Evolutionary conservation across 2,797 vertebrate genomes (phyloP).

Genomic region (Picus viridis): DNA sequence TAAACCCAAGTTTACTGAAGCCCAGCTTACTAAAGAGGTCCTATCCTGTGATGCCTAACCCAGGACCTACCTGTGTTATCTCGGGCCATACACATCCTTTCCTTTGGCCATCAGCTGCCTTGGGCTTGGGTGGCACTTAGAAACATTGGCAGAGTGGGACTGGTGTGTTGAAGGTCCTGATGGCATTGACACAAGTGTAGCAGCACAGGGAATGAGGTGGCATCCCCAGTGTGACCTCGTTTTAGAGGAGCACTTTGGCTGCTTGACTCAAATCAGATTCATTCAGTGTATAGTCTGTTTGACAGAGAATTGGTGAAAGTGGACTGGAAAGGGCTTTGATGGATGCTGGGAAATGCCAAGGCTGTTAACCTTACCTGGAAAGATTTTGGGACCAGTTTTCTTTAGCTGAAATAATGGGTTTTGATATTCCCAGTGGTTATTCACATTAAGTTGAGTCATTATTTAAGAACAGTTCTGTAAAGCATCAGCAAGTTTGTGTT

Average conservation of each 20-base stretch:
- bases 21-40: background rate
- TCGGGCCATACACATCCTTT: background rate
- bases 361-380: background rate
- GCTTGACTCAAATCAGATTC: background rate
- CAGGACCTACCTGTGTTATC: background rate
- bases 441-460: background rate
- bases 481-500: background rate
- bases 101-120: background rate
- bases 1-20: background rate
- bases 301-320: background rate
- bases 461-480: background rate
- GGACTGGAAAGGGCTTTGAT: background rate
- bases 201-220: accelerated
- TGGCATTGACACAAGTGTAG: background rate
- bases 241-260: background rate
- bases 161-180: background rate
- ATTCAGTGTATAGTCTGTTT: background rate
- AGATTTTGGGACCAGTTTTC: background rate
- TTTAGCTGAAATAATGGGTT: background rate
- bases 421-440: background rate
- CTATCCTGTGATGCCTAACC: background rate
- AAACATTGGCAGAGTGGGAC: background rate
- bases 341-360: background rate
- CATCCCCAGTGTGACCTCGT: background rate
- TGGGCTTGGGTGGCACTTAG: background rate